Conservation (phyloP, 2,113 vertebrate genomes). For the Anseranas semipalmata region DNA sequence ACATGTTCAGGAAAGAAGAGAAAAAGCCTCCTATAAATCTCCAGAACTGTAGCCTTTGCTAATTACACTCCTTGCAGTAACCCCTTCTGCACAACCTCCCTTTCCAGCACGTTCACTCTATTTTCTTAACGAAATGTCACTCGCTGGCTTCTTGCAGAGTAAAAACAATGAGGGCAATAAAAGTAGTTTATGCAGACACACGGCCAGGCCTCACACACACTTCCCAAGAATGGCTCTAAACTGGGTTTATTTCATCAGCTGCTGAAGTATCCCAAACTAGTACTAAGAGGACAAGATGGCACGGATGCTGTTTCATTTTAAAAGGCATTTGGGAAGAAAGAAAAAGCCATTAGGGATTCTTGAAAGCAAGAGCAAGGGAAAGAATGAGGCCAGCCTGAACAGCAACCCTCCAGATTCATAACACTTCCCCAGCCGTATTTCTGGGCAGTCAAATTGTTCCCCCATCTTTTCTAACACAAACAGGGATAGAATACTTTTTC, state of each 20-base stretch:
- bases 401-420: background rate
- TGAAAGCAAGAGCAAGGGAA: background rate
- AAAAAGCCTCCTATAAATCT: conserved; percentile 41
- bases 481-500: background rate
- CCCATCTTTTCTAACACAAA: background rate
- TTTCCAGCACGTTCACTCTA: conserved; percentile 75
- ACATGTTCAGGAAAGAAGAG: background rate
- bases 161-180: conserved; percentile 77
- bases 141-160: conserved; percentile 75
- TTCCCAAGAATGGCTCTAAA: conserved; percentile 46
- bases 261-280: conserved; percentile 73
- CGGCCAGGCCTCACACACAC: conserved; percentile 29
- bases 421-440: background rate
- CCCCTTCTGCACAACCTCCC: conserved; percentile 54
- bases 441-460: background rate
- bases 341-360: background rate
- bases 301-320: background rate
- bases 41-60: conserved; percentile 21
- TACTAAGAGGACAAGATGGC: conserved; percentile 60
- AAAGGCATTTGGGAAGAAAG: background rate
- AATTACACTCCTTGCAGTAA: conserved; percentile 57
- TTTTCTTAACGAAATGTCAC: conserved; percentile 80
- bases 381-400: background rate
- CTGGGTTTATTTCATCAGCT: conserved; percentile 75
- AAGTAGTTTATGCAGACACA: conserved; percentile 74